A percentile compares a stretch with the other conserved stretches of the same genome.
These are phyloP conservation scores for Schizothorax lantsangensis DNA, from an alignment of 2,797 vertebrate species.

Conservation along the genomic window DNA sequence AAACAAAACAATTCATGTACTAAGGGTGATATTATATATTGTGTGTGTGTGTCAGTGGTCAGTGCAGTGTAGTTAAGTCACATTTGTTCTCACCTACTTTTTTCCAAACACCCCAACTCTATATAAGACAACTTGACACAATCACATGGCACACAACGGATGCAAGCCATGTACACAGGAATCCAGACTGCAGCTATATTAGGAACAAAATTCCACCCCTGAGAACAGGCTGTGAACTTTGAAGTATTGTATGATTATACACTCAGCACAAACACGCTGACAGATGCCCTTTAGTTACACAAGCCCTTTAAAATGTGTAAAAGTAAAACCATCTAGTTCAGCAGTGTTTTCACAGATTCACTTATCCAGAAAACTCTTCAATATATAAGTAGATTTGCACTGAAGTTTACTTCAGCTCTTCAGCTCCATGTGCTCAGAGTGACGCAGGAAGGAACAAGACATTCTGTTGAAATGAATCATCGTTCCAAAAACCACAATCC, in stretches of 20 bases:
- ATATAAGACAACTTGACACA: conserved; percentile 14
- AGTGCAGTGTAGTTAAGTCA: conserved; percentile 6
- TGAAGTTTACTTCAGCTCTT: background rate
- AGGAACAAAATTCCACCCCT: conserved; percentile 54
- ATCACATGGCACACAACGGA: conserved; percentile 59
- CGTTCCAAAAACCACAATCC: conserved; percentile 5
- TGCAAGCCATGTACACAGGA: conserved; percentile 51
- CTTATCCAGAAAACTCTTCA: background rate
- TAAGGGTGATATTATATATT: background rate
- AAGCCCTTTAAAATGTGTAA: background rate
- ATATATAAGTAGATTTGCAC: background rate
- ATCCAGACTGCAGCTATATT: conserved; percentile 62
- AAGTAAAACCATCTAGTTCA: background rate
- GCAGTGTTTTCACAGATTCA: background rate
- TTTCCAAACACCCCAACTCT: background rate
- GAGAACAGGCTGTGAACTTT: conserved; percentile 55
- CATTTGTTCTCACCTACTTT: conserved; percentile 31
- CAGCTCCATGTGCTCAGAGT: background rate
- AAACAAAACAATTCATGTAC: background rate
- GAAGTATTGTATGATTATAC: conserved; percentile 47
- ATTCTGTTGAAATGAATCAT: conserved; percentile 41
- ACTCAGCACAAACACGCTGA: conserved; percentile 39
- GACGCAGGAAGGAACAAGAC: conserved; percentile 31
- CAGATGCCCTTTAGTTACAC: conserved; percentile 30
- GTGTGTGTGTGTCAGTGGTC: background rate